These are phyloP conservation scores for Anthopleura xanthogrammica DNA, from an alignment of 92 coral and sea anemone species.

Conservation along the genomic window DNA sequence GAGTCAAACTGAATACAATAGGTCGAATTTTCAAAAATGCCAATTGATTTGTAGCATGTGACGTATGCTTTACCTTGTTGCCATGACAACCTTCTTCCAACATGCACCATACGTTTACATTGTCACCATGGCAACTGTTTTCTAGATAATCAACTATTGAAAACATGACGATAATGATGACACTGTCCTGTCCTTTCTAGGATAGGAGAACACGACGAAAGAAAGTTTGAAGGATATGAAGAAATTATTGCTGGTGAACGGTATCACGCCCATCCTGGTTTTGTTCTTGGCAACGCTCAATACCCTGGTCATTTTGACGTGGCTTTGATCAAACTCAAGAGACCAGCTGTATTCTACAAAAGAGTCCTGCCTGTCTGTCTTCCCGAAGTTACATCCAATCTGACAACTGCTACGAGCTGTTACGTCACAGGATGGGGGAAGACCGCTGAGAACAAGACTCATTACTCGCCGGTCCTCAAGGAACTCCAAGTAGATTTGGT, in stretches of 20 bases:
- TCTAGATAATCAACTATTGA: no score
- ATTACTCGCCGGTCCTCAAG: conserved; percentile 73
- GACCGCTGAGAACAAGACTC: conserved; percentile 34
- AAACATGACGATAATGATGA: not conserved
- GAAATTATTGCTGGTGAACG: conserved; percentile 65
- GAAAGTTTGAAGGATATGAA: conserved; percentile 71
- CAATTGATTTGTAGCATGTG: no score
- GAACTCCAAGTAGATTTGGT: conserved; percentile 78
- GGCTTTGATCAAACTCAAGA: conserved; percentile 80
- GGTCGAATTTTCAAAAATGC: no score
- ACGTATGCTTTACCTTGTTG: no score
- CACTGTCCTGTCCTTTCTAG: conserved; percentile 7
- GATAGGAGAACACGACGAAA: conserved; percentile 82
- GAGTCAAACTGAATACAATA: no score
- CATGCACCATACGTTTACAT: no score
- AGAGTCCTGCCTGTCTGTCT: conserved; percentile 78
- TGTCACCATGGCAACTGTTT: no score
- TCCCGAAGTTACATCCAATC: conserved; percentile 58
- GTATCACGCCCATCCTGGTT: conserved; percentile 73
- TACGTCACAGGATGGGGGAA: conserved; percentile 91
- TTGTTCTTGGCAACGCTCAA: not conserved
- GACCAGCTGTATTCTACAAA: conserved; percentile 79
- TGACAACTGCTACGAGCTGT: conserved; percentile 64
- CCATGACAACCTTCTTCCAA: no score
- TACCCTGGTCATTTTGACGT: conserved; percentile 84